These are phyloP conservation scores for Ormyrus thymus DNA, from an alignment of 2,888 invertebrate species.

Conservation along the genomic window DNA sequence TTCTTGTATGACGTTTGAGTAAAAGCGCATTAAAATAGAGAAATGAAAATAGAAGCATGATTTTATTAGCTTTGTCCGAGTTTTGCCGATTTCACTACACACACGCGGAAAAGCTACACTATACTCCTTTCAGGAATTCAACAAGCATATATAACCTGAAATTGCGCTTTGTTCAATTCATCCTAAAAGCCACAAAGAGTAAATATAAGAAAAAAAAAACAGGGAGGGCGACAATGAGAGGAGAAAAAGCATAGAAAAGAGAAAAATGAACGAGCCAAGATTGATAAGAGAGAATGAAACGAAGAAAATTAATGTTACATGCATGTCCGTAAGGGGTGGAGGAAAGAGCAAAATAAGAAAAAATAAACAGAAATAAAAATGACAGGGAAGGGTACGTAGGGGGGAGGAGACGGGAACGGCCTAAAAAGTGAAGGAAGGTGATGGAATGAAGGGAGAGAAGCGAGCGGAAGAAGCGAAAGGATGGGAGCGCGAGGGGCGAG, in stretches of 20 bases:
- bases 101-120: not conserved
- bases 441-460: slow-evolving; percentile 29
- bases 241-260: not conserved
- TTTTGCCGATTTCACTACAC: not conserved
- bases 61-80: not conserved
- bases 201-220: not conserved
- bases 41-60: not conserved
- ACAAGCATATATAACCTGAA: not conserved
- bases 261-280: slow-evolving; percentile 23
- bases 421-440: slow-evolving; percentile 42
- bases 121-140: not conserved
- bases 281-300: slow-evolving; percentile 29
- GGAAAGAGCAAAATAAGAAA: not conserved
- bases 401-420: not conserved
- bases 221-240: not conserved
- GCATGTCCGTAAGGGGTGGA: slow-evolving; percentile 3
- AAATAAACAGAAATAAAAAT: slow-evolving; percentile 30
- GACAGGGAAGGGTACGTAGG: not conserved
- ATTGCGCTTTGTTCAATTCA: not conserved
- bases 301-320: slow-evolving; percentile 47
- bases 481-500: slow-evolving; percentile 22
- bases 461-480: slow-evolving; percentile 29
- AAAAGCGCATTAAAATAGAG: not conserved
- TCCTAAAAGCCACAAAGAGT: not conserved
- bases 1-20: too few relatives aligned